Percentiles rank a stretch among this genome's conserved stretches.
Conservation (phyloP, 2,797 vertebrate genomes). For the Halcyon chelicuti region DNA sequence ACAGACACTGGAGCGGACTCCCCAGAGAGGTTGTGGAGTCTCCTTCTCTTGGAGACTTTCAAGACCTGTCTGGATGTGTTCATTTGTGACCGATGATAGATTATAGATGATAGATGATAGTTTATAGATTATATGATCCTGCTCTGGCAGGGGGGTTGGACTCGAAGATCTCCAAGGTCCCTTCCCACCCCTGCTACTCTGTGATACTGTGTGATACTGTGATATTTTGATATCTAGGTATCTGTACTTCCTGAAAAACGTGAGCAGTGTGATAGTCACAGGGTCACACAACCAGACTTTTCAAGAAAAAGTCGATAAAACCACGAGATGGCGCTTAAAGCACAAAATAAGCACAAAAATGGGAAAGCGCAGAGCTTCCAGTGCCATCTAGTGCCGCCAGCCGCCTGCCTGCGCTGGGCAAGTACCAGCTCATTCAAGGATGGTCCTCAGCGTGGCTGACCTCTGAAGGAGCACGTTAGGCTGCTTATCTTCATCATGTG, state of each 20-base stretch:
- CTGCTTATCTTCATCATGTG: background rate
- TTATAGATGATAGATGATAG: too few relatives aligned
- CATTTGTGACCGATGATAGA: too few relatives aligned
- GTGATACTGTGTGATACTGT: too few relatives aligned
- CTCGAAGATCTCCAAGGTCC: too few relatives aligned
- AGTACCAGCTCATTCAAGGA: rapidly evolving
- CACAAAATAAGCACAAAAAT: background rate
- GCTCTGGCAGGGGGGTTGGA: too few relatives aligned
- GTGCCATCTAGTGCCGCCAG: constrained; percentile 44
- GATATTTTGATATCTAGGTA: background rate
- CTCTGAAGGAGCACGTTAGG: background rate
- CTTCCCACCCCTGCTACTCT: too few relatives aligned
- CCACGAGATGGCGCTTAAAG: constrained; percentile 48
- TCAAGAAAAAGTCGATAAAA: background rate
- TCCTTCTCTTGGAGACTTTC: too few relatives aligned
- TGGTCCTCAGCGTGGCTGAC: background rate
- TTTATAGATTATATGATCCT: too few relatives aligned
- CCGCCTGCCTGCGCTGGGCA: background rate
- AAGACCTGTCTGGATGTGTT: too few relatives aligned
- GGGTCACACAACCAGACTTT: background rate
- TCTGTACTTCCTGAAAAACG: background rate
- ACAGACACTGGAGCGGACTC: too few relatives aligned
- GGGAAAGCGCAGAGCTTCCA: background rate
- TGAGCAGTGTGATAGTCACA: background rate
- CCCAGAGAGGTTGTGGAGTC: too few relatives aligned